Percentiles rank a stretch among this genome's conserved stretches.
Evolutionary conservation across 2,888 invertebrate species (phyloP).

Genomic region (Caenorhabditis wallacei): DNA sequence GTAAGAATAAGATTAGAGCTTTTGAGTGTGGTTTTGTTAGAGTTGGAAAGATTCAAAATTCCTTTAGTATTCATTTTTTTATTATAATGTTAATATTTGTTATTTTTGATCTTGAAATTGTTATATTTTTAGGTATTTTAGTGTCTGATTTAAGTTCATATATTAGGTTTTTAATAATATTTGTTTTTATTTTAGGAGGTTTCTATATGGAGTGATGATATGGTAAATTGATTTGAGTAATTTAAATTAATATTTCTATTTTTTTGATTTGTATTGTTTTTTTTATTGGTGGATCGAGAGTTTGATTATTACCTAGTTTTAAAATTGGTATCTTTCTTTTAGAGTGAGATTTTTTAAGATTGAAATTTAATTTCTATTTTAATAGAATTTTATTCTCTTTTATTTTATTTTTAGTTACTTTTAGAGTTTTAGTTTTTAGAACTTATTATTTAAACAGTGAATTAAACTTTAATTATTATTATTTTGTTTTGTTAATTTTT

Average conservation of each 20-base stretch:
- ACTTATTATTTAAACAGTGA: conserved; percentile 74
- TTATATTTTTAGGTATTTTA: conserved; percentile 73
- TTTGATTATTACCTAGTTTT: conserved; percentile 58
- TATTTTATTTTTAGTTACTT: conserved; percentile 75
- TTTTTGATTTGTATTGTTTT: conserved; percentile 72
- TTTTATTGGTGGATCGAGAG: conserved; percentile 61
- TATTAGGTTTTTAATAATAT: conserved; percentile 70
- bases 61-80: conserved; percentile 77
- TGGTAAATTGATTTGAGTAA: conserved; percentile 75
- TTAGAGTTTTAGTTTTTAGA: conserved; percentile 73
- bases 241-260: conserved; percentile 77
- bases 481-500: conserved; percentile 74
- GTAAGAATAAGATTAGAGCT: conserved; percentile 69
- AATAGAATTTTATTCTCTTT: conserved; percentile 75
- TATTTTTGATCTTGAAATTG: conserved; percentile 75
- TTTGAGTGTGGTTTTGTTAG: conserved; percentile 76
- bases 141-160: conserved; percentile 69
- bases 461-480: conserved; percentile 76
- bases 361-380: conserved; percentile 77
- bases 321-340: conserved; percentile 86
- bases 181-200: conserved; percentile 75
- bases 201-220: conserved; percentile 77
- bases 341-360: conserved; percentile 73
- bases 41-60: conserved; percentile 73
- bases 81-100: conserved; percentile 75